Base-by-base conservation (phyloP, 1,140 invertebrate species). In the Anadara kagoshimensis region DNA sequence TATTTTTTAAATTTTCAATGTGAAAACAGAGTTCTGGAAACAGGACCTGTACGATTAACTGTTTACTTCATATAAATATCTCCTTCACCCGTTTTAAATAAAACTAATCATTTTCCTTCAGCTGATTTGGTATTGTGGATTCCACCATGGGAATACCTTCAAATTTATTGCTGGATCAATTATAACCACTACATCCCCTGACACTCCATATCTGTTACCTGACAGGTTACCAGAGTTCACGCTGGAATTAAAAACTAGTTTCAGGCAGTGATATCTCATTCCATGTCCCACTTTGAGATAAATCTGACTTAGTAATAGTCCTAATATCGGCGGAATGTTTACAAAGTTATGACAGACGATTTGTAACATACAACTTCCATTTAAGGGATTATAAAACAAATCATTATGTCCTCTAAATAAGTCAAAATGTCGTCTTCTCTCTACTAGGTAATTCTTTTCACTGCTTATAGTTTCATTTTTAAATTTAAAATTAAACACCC, bases 111-210 rank as follows among this genome's bases (percentile, higher is more conserved):
- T 3, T 36, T 36, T 36, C 7, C 29, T 36, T 36, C 29, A 36
- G 29, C 29, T 36, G 2, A 36, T 36, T 36, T 36, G 93, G 87
- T 94, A 94, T 68, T 88, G 89, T 0, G 93, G 92, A 85, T 94
- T 91, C 94, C 94, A 94, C 94, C 94, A 94, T 76, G 93, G 92
- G 64, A 93, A 89, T 20, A 94, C 89, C 61, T 89, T 84, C 10
- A 93, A 87, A 69, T 91, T 91, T n/a, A 92, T 83, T 22, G 94
- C 93, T 47, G 92, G 91, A 82, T 93, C 93, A 11, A 94, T 82
- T 0, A 91, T 83, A 22, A 89, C 75, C 1, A 85, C 79, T 41
- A 76, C 83, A 72, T 85, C 85, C 10, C 75, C 80, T 2, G 64
- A 51, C 5, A 87, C 83, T 65, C 88, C 83, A 77, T 89, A 75